Evolutionary conservation across 2,113 vertebrate genomes (phyloP), one percentile per base, ranked within the genome.

Genomic region (Toxotes jaculatrix): DNA sequence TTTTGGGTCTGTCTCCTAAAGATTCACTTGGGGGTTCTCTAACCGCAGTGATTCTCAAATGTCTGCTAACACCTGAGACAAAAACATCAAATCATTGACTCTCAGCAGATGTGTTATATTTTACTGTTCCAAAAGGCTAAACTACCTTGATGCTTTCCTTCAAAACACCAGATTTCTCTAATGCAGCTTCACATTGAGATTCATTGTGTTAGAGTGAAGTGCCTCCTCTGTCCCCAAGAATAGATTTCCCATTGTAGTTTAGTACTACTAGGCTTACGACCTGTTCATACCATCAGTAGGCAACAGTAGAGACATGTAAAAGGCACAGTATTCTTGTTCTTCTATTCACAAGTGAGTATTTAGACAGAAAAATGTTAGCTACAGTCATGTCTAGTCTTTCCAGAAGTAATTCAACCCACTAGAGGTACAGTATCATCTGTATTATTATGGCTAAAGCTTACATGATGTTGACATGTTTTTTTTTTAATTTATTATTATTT

Each of bases 1-100:
- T 91, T 93, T 91, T 93, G 93, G 94, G 93, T 93, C 89, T 89
- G 90, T 63, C 84, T 86, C 76, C 82, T 79, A 73, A 93, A 93
- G 92, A 94, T 93, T 91, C 70, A 57, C 17, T 83, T 19, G 40
- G 71, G 74, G 69, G 77, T 42, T 90, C 91, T 92, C 90, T 93
- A 93, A 92, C 87, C 6, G 9, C 89, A 91, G 82, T 92, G 88
- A 89, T 88, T 93, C 91, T 92, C 88, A 92, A 89, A 85, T 85
- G 87, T 87, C 83, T 78, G 61, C 69, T 75, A 34, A 32, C 23
- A 69, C 36, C 57, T 17, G 12, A 77, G 61, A 63, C 32, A 1
- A 78, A 79, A 77, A 73, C 57, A 31, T 72, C 34, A 34, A 49
- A 55, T 65, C 59, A 68, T 66, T 65, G 64, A 59, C 31, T 55